A percentile compares a stretch with the other conserved stretches of the same genome.
Evolutionary conservation across 2,888 invertebrate species (phyloP).

Genomic region (Teleiodes luculella): DNA sequence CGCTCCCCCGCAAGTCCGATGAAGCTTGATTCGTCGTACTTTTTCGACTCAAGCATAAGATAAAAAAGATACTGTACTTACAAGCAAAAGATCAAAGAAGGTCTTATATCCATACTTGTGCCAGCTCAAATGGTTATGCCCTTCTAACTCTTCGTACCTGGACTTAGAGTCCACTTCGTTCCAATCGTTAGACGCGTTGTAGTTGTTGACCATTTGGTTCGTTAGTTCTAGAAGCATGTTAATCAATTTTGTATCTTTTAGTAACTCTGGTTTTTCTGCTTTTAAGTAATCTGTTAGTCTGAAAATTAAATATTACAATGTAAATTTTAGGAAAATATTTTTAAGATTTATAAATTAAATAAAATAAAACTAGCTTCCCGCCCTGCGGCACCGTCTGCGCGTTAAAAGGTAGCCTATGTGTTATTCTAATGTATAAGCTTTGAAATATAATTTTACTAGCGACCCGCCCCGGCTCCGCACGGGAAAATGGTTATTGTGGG

Average conservation of each 20-base stretch:
- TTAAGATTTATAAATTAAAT: background rate
- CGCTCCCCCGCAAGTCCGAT: too few species aligned
- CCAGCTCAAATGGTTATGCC: slow-evolving; percentile 50
- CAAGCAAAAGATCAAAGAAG: slow-evolving; percentile 45
- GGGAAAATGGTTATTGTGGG: too few species aligned
- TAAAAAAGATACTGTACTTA: slow-evolving; percentile 28
- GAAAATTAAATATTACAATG: background rate
- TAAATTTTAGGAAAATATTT: background rate
- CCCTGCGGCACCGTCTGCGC: too few species aligned
- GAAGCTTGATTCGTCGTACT: too few species aligned
- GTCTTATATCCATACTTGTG: slow-evolving; percentile 46
- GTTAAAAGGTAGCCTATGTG: too few species aligned
- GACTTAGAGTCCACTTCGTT: slow-evolving; percentile 43
- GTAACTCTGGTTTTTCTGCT: slow-evolving; percentile 31
- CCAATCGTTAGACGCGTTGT: slow-evolving; percentile 50
- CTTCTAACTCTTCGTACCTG: slow-evolving; percentile 37
- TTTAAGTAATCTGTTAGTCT: slow-evolving; percentile 38
- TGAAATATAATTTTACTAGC: too few species aligned
- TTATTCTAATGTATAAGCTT: too few species aligned
- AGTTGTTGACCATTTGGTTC: slow-evolving; percentile 40
- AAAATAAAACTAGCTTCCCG: too few species aligned
- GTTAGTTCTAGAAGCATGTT: slow-evolving; percentile 38
- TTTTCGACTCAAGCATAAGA: too few species aligned
- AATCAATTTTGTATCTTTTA: slow-evolving; percentile 39
- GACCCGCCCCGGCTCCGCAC: too few species aligned